phyloP scores from a whole-genome alignment of 2,113 vertebrate species.

The Malurus cyaneus region DNA sequence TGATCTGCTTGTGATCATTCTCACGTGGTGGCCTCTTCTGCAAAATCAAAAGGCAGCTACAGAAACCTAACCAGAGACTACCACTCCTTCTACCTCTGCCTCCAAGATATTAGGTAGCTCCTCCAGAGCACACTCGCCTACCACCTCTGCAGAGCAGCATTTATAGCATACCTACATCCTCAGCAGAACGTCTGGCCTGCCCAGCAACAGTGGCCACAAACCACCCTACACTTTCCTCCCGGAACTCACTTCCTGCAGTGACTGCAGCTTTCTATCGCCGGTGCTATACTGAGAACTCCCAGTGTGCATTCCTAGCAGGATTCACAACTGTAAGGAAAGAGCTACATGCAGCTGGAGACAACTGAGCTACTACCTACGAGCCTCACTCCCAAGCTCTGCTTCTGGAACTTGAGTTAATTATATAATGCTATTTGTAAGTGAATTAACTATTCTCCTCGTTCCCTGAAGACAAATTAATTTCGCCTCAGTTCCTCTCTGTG shows the following conservation, averaged over 20 bases:
- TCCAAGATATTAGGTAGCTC: not conserved
- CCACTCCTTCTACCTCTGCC: slow-evolving; percentile 56
- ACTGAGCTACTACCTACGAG: not conserved
- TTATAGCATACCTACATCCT: not conserved
- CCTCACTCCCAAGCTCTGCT: not conserved
- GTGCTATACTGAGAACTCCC: not conserved
- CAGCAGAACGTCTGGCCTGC: not conserved
- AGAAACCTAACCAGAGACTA: slow-evolving; percentile 79
- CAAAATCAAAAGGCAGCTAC: slow-evolving; percentile 95
- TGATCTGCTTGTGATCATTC: slow-evolving; percentile 92
- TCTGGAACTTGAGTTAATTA: not conserved
- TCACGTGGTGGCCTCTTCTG: slow-evolving; percentile 97
- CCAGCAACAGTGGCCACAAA: not conserved
- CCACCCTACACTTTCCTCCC: not conserved
- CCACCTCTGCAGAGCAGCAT: not conserved
- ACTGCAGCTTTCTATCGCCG: not conserved
- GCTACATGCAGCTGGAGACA: not conserved
- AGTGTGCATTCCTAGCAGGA: not conserved
- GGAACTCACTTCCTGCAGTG: not conserved
- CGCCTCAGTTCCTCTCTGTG: not conserved
- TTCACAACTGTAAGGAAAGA: not conserved
- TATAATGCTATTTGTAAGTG: not conserved
- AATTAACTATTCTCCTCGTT: slow-evolving; percentile 12
- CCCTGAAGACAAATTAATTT: slow-evolving; percentile 31
- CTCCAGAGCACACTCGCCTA: not conserved